Percentiles rank a stretch among this genome's conserved stretches.
Evolutionary conservation across 92 coral and sea anemone species (phyloP).

Genomic region (Epizoanthus stellaris): DNA sequence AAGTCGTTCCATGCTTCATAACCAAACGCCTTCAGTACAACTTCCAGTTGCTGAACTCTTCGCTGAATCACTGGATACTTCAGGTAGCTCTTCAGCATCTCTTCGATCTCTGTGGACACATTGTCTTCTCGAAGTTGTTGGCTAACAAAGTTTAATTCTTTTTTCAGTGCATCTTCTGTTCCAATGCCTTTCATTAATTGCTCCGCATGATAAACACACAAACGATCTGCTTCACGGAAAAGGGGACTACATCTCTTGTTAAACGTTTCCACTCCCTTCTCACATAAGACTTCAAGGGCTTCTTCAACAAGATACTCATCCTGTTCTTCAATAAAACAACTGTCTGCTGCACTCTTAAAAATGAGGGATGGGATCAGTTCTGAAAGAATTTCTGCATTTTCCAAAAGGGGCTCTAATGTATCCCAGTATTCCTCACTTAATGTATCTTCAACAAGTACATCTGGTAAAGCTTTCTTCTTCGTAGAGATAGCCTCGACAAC

Average conservation of each 20-base stretch:
- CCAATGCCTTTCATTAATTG: conserved; percentile 8
- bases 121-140: background rate
- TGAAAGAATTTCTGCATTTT: conserved; percentile 20
- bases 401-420: conserved; percentile 15
- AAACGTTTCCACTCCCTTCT: background rate
- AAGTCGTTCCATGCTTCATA: background rate
- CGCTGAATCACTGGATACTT: conserved; percentile 34
- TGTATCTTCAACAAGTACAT: background rate
- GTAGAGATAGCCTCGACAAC: no score
- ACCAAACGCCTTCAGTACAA: conserved; percentile 39
- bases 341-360: background rate
- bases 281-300: conserved; percentile 14
- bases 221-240: conserved; percentile 1
- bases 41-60: conserved; percentile 32
- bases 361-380: background rate
- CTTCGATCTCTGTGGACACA: conserved; percentile 10
- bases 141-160: conserved; percentile 47
- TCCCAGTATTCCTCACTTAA: conserved; percentile 41
- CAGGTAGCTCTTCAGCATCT: conserved; percentile 41
- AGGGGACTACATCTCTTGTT: conserved; percentile 12
- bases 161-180: conserved; percentile 35
- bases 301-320: background rate
- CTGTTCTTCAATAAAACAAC: background rate
- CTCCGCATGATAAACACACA: background rate
- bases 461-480: conserved; percentile 2